These are phyloP conservation scores for Formicarius rufipectus DNA, from an alignment of 2,113 vertebrate genomes.

Conservation along the genomic window DNA sequence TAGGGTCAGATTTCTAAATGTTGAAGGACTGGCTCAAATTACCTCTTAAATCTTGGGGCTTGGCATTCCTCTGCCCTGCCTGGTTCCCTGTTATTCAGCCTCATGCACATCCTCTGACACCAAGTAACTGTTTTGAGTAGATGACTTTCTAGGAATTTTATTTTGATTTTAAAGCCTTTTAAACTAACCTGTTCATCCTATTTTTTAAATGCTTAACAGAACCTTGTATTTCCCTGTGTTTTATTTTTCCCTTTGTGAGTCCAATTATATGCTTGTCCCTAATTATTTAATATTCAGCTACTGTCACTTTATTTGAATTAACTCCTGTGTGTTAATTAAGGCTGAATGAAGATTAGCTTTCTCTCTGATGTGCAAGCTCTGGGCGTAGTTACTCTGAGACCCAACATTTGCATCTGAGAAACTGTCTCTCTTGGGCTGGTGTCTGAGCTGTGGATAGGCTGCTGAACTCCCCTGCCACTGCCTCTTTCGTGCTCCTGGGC, in stretches of 20 bases:
- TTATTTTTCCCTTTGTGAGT: neutral
- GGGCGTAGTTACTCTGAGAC: neutral
- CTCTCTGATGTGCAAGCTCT: neutral
- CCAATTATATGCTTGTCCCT: neutral
- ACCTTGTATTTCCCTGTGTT: neutral
- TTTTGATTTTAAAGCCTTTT: neutral
- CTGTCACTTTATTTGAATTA: neutral
- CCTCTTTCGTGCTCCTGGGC: neutral
- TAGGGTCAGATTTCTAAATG: constrained; percentile 48
- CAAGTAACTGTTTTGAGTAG: neutral
- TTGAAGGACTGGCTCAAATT: constrained; percentile 47
- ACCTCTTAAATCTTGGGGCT: constrained; percentile 44
- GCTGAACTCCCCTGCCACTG: neutral
- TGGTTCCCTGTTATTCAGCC: neutral
- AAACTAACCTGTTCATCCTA: neutral
- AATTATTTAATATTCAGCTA: neutral
- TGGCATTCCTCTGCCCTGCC: neutral
- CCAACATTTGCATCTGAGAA: neutral
- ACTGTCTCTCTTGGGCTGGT: neutral
- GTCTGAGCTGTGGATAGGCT: neutral
- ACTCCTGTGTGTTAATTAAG: neutral
- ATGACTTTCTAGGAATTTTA: neutral
- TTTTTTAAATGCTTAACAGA: neutral
- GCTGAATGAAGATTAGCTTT: neutral
- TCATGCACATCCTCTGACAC: neutral